Evolutionary conservation across 2,888 invertebrate species (phyloP), one percentile per base, ranked within the genome.

Genomic region (Caenorhabditis becei): DNA sequence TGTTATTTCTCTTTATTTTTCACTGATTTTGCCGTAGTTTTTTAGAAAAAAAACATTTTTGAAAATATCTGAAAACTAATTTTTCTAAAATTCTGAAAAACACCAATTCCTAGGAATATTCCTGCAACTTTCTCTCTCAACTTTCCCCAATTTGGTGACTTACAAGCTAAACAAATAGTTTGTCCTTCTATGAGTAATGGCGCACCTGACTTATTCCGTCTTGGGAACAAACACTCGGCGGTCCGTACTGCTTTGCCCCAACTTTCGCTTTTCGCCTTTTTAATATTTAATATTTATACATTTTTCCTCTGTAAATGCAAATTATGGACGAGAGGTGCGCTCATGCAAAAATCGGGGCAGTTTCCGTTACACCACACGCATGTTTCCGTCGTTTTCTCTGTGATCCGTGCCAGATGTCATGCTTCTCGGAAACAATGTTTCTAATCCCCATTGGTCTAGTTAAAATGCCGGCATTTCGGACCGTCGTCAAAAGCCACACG

Each of bases 351-450:
- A 54, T 28, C 49, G 49, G 51, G 18, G 24, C 51, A 24, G 24
- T 54, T 28, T 54, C 54, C 28, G n/a, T 26, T 18, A 11, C 23
- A 23, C 23, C 51, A 24, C 4, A 8, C 16, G 49, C 51, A 24
- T 23, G 23, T 51, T 51, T 51, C 51, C 51, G 51, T 51, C 24
- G 23, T 51, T 24, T 23, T 18, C 49, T 11, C 11, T 5, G 18
- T 51, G 24, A 53, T 54, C 4, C 41, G 56, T 56, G 41, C 66
- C 66, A 66, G 41, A 66, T 66, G 66, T 32, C 56, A 59, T 44
- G 59, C 14, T 58, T 53, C 26, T 26, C 28, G 56, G 16, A 58
- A 58, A n/a, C n/a, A n/a, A n/a, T n/a, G 32, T 37, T 41, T 44
- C 41, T 59, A 59, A 59, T 59, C 59, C 59, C 58, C 59, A 16